These are phyloP conservation scores for Cryptomyrus ogoouensis DNA, from an alignment of 2,113 vertebrate species.

Conservation along the genomic window DNA sequence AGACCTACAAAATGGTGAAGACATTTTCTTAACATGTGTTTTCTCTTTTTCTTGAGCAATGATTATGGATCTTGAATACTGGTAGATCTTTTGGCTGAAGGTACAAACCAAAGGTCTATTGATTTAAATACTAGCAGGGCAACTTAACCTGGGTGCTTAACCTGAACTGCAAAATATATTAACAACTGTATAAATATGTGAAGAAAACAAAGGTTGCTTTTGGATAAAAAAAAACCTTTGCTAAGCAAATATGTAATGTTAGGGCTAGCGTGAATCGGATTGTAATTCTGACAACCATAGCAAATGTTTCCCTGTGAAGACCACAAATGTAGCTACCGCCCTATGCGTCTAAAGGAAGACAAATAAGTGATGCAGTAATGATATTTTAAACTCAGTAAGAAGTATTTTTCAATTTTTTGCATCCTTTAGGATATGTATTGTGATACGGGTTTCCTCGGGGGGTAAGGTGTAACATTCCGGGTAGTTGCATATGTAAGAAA, in stretches of 20 bases:
- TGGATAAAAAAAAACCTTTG: constrained; percentile 5
- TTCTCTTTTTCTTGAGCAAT: background rate
- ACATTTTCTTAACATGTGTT: background rate
- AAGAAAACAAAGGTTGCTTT: background rate
- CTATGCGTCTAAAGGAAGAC: background rate
- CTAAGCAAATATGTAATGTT: constrained; percentile 14
- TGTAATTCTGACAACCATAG: background rate
- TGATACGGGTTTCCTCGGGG: background rate
- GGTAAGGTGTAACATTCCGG: background rate
- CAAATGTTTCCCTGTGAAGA: background rate
- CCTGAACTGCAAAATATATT: background rate
- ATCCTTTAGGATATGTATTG: background rate
- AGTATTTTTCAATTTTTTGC: constrained; percentile 2
- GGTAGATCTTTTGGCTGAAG: background rate
- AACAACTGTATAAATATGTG: background rate
- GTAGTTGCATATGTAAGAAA: background rate
- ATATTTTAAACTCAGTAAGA: background rate
- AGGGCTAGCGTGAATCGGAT: background rate
- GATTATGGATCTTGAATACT: background rate
- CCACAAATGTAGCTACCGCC: background rate
- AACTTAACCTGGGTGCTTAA: background rate
- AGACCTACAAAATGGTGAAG: background rate
- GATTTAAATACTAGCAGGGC: background rate
- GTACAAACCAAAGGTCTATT: background rate
- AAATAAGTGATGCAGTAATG: background rate